These are phyloP conservation scores for Glandiceps talaboti DNA, from an alignment of 53 echinoderm and acorn worm genomes.

Conservation along the genomic window DNA sequence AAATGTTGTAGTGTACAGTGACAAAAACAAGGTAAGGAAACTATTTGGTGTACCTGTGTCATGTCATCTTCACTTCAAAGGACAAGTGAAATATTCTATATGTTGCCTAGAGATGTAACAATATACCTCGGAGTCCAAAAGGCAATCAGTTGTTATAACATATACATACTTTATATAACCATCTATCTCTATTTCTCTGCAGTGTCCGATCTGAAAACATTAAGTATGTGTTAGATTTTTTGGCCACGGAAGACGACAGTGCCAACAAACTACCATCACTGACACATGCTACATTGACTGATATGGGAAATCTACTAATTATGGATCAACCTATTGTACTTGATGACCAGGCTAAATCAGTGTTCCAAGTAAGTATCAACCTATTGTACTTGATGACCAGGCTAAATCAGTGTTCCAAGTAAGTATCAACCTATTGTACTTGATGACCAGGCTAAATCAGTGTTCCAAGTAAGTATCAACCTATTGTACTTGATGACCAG, in stretches of 20 bases:
- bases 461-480: slow-evolving; percentile 73
- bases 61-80: too few relatives aligned
- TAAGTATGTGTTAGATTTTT: slow-evolving; percentile 35
- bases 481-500: too few relatives aligned
- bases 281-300: slow-evolving; percentile 35
- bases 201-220: slow-evolving; percentile 60
- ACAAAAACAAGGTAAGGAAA: too few relatives aligned
- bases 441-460: slow-evolving; percentile 63
- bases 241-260: slow-evolving; percentile 42
- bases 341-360: slow-evolving; percentile 63
- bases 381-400: slow-evolving; percentile 49
- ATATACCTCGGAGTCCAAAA: too few relatives aligned
- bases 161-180: too few relatives aligned
- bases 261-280: slow-evolving; percentile 40
- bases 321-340: slow-evolving; percentile 44
- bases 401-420: slow-evolving; percentile 80
- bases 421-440: slow-evolving; percentile 31
- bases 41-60: too few relatives aligned
- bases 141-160: too few relatives aligned
- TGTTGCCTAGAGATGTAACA: too few relatives aligned
- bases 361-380: slow-evolving; percentile 62
- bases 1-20: too few relatives aligned
- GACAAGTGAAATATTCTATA: too few relatives aligned
- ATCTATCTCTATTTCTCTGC: not conserved
- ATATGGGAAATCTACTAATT: slow-evolving; percentile 52